Base-by-base conservation (phyloP, 2,888 invertebrate species). In the Phragmatobia fuliginosa region DNA sequence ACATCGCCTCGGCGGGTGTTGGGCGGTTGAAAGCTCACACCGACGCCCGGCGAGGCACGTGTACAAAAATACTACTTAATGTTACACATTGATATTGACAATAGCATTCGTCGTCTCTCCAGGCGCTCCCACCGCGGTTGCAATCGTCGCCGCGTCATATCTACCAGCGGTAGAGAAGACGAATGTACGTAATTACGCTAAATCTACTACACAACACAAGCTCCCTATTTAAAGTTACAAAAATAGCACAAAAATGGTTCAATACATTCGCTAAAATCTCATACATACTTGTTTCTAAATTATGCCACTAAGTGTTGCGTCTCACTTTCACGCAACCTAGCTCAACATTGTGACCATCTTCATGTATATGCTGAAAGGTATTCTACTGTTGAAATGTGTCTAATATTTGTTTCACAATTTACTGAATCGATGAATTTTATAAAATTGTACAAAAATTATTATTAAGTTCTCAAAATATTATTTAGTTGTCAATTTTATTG, bases 181-280 rank as follows among this genome's bases (percentile, higher is more conserved):
- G 83, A 85, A 88, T 84, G 83, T 77, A 82, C 70, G 76, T 76
- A 82, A 83, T 83, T 85, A 87, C 80, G 80, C 89, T 92, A 92
- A 90, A 76, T 89, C 94, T 94, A 93, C 66, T 59, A 94, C 92
- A 94, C 94, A 93, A 93, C 91, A 93, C 93, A 94, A 93, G 94
- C 94, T 87, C 87, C 45, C 90, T 91, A 92, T 86, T 91, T 91
- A 92, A 90, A 87, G 81, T 91, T 93, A 92, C 86, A 92, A 92
- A 93, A 92, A 92, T 92, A 94, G 91, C 92, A 94, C 91, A 85
- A 89, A 89, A 91, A 92, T 90, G 92, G 92, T 93, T 91, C 87
- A 88, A 88, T 91, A 91, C 90, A 90, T 89, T 91, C 88, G 85
- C 87, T 89, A 92, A 90, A 90, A 91, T 92, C 89, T 90, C 90